A percentile compares a stretch with the other conserved stretches of the same genome.
Evolutionary conservation across 2,113 vertebrate species (phyloP).

Genomic region (Phrynosoma platyrhinos): DNA sequence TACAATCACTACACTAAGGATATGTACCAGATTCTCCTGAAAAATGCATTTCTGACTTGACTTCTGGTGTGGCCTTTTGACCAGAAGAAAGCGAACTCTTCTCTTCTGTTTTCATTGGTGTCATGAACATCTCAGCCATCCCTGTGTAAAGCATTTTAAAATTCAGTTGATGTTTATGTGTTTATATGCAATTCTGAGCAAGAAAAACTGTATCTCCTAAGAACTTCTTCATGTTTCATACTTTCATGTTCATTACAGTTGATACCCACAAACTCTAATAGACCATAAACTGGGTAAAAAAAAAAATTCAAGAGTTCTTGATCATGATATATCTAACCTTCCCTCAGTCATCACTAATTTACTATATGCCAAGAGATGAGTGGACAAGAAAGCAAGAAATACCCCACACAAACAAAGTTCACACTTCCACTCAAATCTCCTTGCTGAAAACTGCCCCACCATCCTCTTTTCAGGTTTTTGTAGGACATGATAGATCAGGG

Average conservation of each 20-base stretch:
- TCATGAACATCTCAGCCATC: constrained; percentile 84
- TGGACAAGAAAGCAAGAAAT: background rate
- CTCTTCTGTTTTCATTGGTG: constrained; percentile 70
- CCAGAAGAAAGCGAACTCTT: constrained; percentile 11
- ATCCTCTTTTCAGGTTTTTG: no score
- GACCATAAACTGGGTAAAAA: background rate
- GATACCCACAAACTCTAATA: background rate
- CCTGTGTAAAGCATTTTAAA: constrained; percentile 70
- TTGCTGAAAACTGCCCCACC: no score
- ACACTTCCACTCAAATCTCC: background rate
- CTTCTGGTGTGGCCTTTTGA: constrained; percentile 47
- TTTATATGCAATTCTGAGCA: background rate
- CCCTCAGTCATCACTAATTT: background rate
- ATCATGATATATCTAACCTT: background rate
- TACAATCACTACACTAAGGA: background rate
- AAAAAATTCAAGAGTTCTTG: background rate
- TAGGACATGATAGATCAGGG: no score
- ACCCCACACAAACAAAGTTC: background rate
- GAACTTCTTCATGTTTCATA: background rate
- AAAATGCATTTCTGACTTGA: constrained; percentile 82
- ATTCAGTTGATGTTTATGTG: background rate
- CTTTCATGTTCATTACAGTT: background rate
- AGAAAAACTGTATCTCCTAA: background rate
- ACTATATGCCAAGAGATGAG: background rate
- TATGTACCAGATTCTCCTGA: constrained; percentile 84